These are phyloP conservation scores for Merops nubicus DNA, from an alignment of 2,113 vertebrate species.

Conservation along the genomic window DNA sequence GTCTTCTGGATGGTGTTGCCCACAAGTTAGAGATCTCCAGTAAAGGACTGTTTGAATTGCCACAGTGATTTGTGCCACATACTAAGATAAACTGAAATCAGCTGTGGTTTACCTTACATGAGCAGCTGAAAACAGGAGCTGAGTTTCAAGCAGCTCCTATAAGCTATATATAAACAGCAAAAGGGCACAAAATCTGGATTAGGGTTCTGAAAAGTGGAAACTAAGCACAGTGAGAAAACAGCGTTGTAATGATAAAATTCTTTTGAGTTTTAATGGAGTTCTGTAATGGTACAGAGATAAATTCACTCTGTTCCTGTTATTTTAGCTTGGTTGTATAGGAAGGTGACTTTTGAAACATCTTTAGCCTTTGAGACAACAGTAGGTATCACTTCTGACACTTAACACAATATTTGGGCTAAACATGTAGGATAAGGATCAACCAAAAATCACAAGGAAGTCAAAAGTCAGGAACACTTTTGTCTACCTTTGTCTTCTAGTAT, in stretches of 20 bases:
- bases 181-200: not conserved
- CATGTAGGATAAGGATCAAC: not conserved
- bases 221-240: not conserved
- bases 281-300: not conserved
- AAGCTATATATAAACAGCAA: not conserved
- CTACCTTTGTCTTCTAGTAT: not conserved
- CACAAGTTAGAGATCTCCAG: not conserved
- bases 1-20: not conserved
- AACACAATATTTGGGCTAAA: not conserved
- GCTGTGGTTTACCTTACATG: not conserved
- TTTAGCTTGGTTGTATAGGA: not conserved
- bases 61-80: not conserved
- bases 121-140: conserved; percentile 10
- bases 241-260: not conserved
- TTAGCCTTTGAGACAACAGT: not conserved
- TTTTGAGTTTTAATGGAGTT: not conserved
- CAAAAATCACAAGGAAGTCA: not conserved
- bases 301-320: not conserved
- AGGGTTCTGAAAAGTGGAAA: not conserved
- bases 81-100: not conserved
- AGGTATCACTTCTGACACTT: not conserved
- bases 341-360: not conserved
- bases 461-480: not conserved
- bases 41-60: not conserved
- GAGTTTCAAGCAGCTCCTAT: not conserved